Percentiles rank a stretch among this genome's conserved stretches.
Evolutionary conservation across 2,113 vertebrate genomes (phyloP).

Genomic region (Brachyhypopomus gauderio): DNA sequence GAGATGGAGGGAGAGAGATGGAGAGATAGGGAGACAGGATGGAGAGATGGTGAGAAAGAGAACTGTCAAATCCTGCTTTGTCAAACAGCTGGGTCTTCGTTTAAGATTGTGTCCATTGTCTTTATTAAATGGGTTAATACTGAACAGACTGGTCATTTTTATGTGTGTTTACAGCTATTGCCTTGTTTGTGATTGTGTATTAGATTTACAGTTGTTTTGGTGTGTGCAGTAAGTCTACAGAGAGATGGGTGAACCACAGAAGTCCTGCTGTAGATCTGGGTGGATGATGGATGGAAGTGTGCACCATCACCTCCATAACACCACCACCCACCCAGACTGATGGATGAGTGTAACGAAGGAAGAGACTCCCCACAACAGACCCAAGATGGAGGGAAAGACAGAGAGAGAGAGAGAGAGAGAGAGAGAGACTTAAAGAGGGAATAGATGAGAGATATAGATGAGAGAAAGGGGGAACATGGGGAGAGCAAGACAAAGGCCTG

Average conservation of each 20-base stretch:
- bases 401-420: neutral
- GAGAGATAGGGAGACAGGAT: too few species aligned
- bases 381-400: too few species aligned
- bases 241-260: constrained; percentile 65
- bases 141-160: too few species aligned
- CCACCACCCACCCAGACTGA: constrained; percentile 48
- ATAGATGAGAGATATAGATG: neutral
- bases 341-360: constrained; percentile 57
- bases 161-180: too few species aligned
- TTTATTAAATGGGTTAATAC: too few species aligned
- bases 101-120: too few species aligned
- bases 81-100: too few species aligned
- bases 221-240: constrained; percentile 59
- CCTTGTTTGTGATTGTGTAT: too few species aligned
- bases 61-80: too few species aligned
- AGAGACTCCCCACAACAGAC: neutral
- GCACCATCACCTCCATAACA: neutral
- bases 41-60: too few species aligned
- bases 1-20: neutral
- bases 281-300: constrained; percentile 64
- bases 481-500: neutral
- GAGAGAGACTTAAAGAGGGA: neutral
- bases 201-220: neutral
- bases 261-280: constrained; percentile 64
- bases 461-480: neutral